Conservation (phyloP, 2,113 vertebrate genomes). For the Grantiella picta region DNA sequence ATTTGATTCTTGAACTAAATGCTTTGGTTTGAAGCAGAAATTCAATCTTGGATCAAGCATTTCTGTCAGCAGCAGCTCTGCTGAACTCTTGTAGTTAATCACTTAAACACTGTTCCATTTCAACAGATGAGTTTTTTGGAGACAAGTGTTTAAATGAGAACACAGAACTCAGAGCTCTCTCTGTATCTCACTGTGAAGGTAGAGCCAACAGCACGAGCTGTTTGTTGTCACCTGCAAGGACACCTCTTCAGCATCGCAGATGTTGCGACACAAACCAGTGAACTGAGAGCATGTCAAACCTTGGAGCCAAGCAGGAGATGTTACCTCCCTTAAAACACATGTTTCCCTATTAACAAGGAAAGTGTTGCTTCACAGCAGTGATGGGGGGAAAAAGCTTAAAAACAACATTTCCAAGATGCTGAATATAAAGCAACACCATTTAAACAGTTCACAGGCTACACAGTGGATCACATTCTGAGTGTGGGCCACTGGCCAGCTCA, state of each 20-base stretch:
- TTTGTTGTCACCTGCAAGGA: background rate
- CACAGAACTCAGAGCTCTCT: background rate
- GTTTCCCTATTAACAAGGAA: conserved; percentile 7
- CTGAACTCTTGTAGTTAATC: background rate
- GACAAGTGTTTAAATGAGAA: background rate
- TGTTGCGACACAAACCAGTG: background rate
- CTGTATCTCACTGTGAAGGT: background rate
- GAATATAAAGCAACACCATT: background rate
- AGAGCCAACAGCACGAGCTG: background rate
- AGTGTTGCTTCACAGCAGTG: background rate
- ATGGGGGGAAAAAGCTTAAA: background rate
- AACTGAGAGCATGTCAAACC: background rate
- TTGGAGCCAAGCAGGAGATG: background rate
- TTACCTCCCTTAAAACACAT: background rate
- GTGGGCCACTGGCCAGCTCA: background rate
- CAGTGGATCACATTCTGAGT: background rate
- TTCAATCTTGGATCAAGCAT: background rate
- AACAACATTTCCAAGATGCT: background rate
- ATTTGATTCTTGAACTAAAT: background rate
- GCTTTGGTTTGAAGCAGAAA: background rate
- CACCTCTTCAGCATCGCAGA: conserved; percentile 16
- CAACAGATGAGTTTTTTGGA: background rate
- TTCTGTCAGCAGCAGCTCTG: background rate
- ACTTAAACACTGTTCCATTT: background rate
- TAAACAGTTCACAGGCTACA: background rate